These are phyloP conservation scores for Dexiosoma caninum DNA, from an alignment of 2,888 invertebrate genomes.

Conservation along the genomic window DNA sequence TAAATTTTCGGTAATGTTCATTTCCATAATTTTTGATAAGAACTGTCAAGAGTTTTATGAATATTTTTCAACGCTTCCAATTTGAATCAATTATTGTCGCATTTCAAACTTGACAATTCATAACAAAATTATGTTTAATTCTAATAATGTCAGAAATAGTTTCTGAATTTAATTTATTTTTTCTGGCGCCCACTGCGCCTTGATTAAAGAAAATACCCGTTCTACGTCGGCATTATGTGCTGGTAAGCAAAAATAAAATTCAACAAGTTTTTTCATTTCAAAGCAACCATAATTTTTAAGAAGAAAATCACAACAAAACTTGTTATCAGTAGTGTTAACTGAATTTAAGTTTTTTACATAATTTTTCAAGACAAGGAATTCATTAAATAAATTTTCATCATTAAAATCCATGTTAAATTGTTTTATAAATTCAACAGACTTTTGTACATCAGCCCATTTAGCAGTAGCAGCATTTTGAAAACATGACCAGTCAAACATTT, in stretches of 20 bases:
- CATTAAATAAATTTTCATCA: constrained; percentile 35
- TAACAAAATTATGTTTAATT: constrained; percentile 8
- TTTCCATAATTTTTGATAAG: background rate
- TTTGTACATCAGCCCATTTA: constrained; percentile 26
- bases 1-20: background rate
- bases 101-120: background rate
- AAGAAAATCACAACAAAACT: constrained; percentile 13
- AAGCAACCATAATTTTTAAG: background rate
- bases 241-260: constrained; percentile 16
- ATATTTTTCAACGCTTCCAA: constrained; percentile 22
- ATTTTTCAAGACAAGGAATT: constrained; percentile 21
- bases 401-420: constrained; percentile 5
- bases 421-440: constrained; percentile 30
- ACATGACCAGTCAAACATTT: constrained; percentile 28
- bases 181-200: constrained; percentile 26
- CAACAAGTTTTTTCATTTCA: constrained; percentile 2
- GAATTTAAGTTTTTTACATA: constrained; percentile 30
- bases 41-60: background rate
- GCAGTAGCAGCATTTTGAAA: constrained; percentile 11
- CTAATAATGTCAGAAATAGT: background rate
- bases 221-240: constrained; percentile 7
- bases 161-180: constrained; percentile 5
- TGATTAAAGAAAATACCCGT: constrained; percentile 12
- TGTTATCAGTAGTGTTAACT: constrained; percentile 7
- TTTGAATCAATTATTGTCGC: constrained; percentile 12